These are phyloP conservation scores for Eugnorisma glareosa DNA, from an alignment of 2,888 invertebrate genomes.

Conservation along the genomic window DNA sequence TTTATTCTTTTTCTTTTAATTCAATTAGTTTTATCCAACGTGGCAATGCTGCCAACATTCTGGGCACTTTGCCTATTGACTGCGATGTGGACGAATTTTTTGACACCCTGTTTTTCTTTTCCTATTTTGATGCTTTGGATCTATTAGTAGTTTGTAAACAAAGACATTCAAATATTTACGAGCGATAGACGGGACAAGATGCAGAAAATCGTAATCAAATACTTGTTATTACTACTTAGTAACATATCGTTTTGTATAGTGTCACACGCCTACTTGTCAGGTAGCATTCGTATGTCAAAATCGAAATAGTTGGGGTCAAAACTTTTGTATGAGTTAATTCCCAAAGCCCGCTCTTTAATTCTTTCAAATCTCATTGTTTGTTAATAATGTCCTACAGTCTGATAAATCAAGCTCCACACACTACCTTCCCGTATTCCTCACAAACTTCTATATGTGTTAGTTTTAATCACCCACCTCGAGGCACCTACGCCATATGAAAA, in stretches of 20 bases:
- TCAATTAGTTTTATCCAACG: not conserved
- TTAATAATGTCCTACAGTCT: not conserved
- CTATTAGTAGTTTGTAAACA: not conserved
- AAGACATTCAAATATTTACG: too few species aligned
- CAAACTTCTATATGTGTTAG: conserved; percentile 70
- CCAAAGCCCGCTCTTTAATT: too few species aligned
- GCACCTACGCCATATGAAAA: conserved; percentile 68
- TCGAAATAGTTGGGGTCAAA: too few species aligned
- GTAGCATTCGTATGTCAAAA: too few species aligned
- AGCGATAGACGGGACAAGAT: too few species aligned
- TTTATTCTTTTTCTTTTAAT: too few species aligned
- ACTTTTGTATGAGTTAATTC: too few species aligned
- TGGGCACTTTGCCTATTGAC: not conserved
- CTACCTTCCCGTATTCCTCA: conserved; percentile 44
- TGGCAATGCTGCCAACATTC: not conserved
- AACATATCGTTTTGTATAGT: too few species aligned
- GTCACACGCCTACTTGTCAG: too few species aligned
- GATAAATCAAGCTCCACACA: conserved; percentile 21
- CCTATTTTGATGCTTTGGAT: not conserved
- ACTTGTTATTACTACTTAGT: too few species aligned
- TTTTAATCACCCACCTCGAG: conserved; percentile 73
- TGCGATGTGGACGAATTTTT: not conserved
- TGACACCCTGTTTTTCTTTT: not conserved
- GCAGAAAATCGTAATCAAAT: too few species aligned
- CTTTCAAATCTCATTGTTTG: too few species aligned